Evolutionary conservation across 2,888 invertebrate species (phyloP).

Genomic region (Rhimphoctona megacephalus): DNA sequence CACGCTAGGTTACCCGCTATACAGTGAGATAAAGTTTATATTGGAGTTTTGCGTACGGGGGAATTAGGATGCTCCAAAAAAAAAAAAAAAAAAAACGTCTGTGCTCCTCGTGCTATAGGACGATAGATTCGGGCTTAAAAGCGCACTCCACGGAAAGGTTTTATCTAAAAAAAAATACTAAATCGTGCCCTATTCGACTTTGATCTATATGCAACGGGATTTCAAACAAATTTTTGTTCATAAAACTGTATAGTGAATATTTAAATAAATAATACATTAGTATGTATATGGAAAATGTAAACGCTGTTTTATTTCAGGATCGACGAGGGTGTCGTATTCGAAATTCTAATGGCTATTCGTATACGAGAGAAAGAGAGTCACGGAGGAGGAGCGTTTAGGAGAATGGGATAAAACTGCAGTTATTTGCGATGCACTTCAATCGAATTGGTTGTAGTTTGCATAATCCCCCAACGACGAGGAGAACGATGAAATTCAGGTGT

Average conservation of each 20-base stretch:
- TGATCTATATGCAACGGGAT: background rate
- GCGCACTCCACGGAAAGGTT: background rate
- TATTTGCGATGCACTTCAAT: slow-evolving; percentile 84
- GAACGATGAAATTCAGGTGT: slow-evolving; percentile 57
- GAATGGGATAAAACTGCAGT: slow-evolving; percentile 82
- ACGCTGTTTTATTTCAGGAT: slow-evolving; percentile 68
- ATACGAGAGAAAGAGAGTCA: slow-evolving; percentile 33
- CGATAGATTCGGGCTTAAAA: slow-evolving; percentile 2
- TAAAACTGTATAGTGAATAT: slow-evolving; percentile 1
- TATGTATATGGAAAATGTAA: background rate
- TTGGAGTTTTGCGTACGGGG: slow-evolving; percentile 27
- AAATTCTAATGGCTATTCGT: slow-evolving; percentile 77
- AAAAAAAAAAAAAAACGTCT: background rate
- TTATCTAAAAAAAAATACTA: background rate
- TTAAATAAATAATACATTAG: background rate
- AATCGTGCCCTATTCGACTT: background rate
- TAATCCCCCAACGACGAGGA: slow-evolving; percentile 79
- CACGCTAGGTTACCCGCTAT: background rate
- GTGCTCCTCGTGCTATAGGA: background rate
- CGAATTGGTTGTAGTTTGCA: slow-evolving; percentile 84
- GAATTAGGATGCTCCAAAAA: slow-evolving; percentile 10
- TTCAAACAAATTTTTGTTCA: background rate
- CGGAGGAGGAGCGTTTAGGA: slow-evolving; percentile 76
- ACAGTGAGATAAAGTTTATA: slow-evolving; percentile 43
- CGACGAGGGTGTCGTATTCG: slow-evolving; percentile 65